phyloP scores from a whole-genome alignment of 2,113 vertebrate species.

The Bubo scandiacus region DNA sequence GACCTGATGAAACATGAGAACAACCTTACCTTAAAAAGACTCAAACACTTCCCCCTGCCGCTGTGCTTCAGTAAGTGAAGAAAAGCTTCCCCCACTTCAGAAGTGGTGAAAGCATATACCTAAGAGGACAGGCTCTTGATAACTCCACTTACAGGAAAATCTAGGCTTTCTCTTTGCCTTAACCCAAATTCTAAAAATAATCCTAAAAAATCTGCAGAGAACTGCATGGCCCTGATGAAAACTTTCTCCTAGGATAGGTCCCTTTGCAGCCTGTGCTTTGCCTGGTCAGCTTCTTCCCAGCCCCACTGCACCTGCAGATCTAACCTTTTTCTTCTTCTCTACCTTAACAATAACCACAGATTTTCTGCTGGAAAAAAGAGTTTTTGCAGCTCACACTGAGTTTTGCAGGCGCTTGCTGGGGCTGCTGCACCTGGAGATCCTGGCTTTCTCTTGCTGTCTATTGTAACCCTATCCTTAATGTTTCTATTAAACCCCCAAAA shows the following conservation, averaged over 20 bases:
- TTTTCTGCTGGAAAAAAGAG: background rate
- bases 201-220: background rate
- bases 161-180: background rate
- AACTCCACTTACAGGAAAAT: background rate
- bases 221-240: background rate
- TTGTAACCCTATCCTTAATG: background rate
- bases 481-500: background rate
- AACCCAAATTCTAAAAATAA: background rate
- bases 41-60: fast-evolving
- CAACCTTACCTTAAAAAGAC: background rate
- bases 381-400: background rate
- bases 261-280: background rate
- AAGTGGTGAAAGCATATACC: background rate
- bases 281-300: background rate
- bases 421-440: background rate
- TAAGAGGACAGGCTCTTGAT: background rate
- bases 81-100: background rate
- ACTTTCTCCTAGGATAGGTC: background rate
- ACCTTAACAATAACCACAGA: background rate
- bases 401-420: background rate
- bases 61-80: background rate
- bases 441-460: background rate
- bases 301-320: background rate
- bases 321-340: background rate
- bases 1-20: background rate